Conservation (phyloP, 1,140 invertebrate species). For the Zaprionus ghesquierei region DNA sequence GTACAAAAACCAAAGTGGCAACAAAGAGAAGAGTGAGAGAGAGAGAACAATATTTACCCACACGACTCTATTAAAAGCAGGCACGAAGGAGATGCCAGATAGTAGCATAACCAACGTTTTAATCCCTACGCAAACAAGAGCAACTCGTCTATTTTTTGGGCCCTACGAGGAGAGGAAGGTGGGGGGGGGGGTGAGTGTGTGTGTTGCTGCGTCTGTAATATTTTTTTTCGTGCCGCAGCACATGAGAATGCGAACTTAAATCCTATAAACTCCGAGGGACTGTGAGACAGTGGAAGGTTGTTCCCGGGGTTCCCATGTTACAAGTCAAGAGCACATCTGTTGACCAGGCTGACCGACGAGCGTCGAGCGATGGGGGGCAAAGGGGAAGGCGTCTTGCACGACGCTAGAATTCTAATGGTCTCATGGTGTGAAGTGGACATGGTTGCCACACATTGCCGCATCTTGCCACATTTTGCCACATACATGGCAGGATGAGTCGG, state of each 20-base stretch:
- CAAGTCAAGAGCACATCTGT: constrained; percentile 47
- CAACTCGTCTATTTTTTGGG: constrained; percentile 41
- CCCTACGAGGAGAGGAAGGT: neutral
- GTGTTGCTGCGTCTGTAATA: constrained; percentile 25
- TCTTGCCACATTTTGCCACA: constrained; percentile 8
- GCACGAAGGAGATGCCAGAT: constrained; percentile 45
- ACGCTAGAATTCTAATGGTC: constrained; percentile 44
- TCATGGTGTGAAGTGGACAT: constrained; percentile 45
- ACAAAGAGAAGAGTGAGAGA: constrained; percentile 18
- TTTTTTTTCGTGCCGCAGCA: constrained; percentile 49
- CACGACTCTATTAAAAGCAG: constrained; percentile 72
- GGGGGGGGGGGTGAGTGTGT: constrained; percentile 5
- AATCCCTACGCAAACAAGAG: constrained; percentile 64
- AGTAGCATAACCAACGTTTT: constrained; percentile 39
- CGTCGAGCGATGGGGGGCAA: too few relatives aligned
- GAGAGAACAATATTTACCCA: constrained; percentile 63
- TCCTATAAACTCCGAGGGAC: constrained; percentile 43
- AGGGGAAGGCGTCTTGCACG: constrained; percentile 22
- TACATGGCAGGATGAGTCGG: neutral
- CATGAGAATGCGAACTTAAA: constrained; percentile 59
- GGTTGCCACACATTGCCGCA: constrained; percentile 36
- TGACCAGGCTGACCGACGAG: constrained; percentile 33
- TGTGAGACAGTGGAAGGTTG: too few relatives aligned
- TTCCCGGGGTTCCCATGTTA: neutral
- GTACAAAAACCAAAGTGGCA: constrained; percentile 24